These are phyloP conservation scores for Allobates femoralis DNA, from an alignment of 2,797 vertebrate species.

Conservation along the genomic window DNA sequence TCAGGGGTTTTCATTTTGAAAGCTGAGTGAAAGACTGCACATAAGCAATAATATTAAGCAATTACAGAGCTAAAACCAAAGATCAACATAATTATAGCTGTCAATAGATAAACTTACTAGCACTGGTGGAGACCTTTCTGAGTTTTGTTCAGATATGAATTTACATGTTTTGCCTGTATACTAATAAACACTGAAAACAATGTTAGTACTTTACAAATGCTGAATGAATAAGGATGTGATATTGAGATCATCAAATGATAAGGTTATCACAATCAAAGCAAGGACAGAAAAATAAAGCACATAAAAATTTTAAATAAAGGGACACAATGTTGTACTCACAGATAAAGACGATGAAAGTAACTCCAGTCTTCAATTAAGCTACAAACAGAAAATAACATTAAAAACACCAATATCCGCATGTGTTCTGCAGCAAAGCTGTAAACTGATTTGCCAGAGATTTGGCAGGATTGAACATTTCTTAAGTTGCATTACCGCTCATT, in stretches of 20 bases:
- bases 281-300: neutral
- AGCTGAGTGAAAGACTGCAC: too few relatives aligned
- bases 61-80: too few relatives aligned
- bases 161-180: neutral
- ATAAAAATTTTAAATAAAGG: neutral
- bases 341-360: neutral
- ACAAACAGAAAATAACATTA: neutral
- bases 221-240: neutral
- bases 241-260: neutral
- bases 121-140: too few relatives aligned
- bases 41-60: too few relatives aligned
- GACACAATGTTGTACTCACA: neutral
- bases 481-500: too few relatives aligned
- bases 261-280: conserved; percentile 11
- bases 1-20: too few relatives aligned
- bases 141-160: neutral
- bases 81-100: too few relatives aligned
- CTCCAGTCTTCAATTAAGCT: conserved; percentile 2
- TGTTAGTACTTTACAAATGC: neutral
- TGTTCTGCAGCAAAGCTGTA: neutral
- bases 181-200: neutral
- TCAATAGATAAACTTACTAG: too few relatives aligned
- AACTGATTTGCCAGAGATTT: neutral
- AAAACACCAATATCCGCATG: neutral
- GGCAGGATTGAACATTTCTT: neutral